A percentile compares a stretch with the other conserved stretches of the same genome.
Evolutionary conservation across 2,113 vertebrate species (phyloP).

Genomic region (Xenotilapia longispinis): DNA sequence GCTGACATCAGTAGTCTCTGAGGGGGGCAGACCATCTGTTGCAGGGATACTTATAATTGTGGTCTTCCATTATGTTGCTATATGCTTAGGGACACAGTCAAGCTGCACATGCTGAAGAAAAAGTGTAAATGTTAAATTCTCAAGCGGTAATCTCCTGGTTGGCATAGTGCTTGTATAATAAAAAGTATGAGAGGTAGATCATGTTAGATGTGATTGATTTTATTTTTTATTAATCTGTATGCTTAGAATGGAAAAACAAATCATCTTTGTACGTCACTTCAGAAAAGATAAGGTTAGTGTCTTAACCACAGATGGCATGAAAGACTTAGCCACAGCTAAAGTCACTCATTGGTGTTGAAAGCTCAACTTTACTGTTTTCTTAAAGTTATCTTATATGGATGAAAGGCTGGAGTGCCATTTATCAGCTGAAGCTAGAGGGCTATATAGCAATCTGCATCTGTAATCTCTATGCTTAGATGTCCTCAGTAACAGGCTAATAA

Average conservation of each 20-base stretch:
- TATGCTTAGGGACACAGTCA: neutral
- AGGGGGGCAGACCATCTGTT: neutral
- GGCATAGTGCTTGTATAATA: neutral
- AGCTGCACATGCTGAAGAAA: neutral
- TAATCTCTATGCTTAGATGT: neutral
- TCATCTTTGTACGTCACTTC: neutral
- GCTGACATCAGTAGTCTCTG: neutral
- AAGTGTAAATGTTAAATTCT: neutral
- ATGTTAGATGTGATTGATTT: neutral
- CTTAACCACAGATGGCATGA: neutral
- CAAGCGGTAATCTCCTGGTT: neutral
- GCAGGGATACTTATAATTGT: neutral
- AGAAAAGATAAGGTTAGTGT: neutral
- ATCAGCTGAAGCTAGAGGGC: neutral
- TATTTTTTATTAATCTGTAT: neutral
- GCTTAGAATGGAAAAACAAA: neutral
- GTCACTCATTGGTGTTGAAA: neutral
- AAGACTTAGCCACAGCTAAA: neutral
- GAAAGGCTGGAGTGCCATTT: neutral
- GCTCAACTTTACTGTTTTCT: neutral
- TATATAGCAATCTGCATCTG: neutral
- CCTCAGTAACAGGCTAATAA: neutral
- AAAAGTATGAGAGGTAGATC: neutral
- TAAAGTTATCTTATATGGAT: neutral
- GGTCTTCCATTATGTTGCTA: neutral